Evolutionary conservation across 1,140 invertebrate species (phyloP).

Genomic region (Zaprionus taronus): DNA sequence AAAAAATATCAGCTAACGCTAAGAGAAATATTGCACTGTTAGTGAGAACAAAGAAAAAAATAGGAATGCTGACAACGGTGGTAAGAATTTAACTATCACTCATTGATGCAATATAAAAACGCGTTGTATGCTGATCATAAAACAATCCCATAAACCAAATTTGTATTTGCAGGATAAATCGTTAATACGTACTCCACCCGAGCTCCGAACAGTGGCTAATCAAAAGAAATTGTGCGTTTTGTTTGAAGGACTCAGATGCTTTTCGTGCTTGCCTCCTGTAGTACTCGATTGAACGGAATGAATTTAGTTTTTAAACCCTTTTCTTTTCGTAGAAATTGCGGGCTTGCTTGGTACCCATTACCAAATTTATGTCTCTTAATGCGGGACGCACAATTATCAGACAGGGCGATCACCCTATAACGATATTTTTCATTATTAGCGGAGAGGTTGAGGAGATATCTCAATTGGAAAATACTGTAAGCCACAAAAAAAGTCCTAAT

Average conservation of each 20-base stretch:
- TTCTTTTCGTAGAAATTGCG: slow-evolving; percentile 40
- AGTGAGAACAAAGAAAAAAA: slow-evolving; percentile 26
- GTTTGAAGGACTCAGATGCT: slow-evolving; percentile 47
- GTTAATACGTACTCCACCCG: slow-evolving; percentile 43
- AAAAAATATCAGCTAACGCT: background rate
- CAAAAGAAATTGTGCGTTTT: slow-evolving; percentile 39
- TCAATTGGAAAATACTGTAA: background rate
- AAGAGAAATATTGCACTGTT: slow-evolving; percentile 18
- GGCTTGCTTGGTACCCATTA: slow-evolving; percentile 49
- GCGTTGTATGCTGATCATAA: background rate
- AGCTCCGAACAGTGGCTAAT: slow-evolving; percentile 34
- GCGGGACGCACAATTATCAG: slow-evolving; percentile 43
- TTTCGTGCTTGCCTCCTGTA: slow-evolving; percentile 38
- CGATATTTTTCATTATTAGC: slow-evolving; percentile 44
- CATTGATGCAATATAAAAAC: background rate
- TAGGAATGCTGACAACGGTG: slow-evolving; percentile 36
- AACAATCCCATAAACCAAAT: background rate
- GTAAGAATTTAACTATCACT: slow-evolving; percentile 19
- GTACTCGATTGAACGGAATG: background rate
- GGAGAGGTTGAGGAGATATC: slow-evolving; percentile 51
- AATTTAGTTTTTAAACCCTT: background rate
- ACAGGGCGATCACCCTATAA: slow-evolving; percentile 31
- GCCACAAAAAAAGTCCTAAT: too few species aligned
- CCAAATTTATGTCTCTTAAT: slow-evolving; percentile 35
- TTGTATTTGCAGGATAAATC: slow-evolving; percentile 45